A percentile compares a stretch with the other conserved stretches of the same genome.
Evolutionary conservation across 2,113 vertebrate genomes (phyloP).

Genomic region (Chamaetylas fuelleborni): DNA sequence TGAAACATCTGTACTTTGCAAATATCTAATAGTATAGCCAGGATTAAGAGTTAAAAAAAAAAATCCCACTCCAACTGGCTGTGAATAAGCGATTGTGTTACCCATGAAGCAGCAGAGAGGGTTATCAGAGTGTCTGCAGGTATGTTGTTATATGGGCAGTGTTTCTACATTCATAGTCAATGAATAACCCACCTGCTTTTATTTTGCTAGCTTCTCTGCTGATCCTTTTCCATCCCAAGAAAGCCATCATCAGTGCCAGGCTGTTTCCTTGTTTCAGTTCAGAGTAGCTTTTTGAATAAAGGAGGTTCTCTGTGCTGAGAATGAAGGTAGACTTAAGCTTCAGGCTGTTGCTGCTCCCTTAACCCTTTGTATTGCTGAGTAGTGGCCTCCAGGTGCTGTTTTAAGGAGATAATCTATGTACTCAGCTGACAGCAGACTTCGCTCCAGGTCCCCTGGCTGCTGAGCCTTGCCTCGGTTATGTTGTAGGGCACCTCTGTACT

Average conservation of each 20-base stretch:
- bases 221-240: neutral
- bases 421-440: neutral
- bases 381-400: neutral
- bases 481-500: neutral
- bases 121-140: neutral
- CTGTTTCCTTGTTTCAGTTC: neutral
- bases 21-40: neutral
- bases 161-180: neutral
- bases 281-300: neutral
- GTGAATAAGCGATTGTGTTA: neutral
- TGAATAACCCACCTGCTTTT: neutral
- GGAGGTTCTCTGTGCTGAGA: neutral
- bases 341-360: neutral
- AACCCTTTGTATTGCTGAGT: neutral
- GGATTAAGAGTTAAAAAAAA: neutral
- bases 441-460: neutral
- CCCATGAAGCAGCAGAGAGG: neutral
- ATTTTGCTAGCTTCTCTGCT: neutral
- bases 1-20: neutral
- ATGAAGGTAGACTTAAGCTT: neutral
- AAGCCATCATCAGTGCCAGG: neutral
- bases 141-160: neutral
- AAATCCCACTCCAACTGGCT: neutral
- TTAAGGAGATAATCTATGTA: rapidly evolving
- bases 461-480: rapidly evolving